Percentiles rank a stretch among this genome's conserved stretches.
phyloP scores from a whole-genome alignment of 2,888 invertebrate genomes.

The Yponomeuta cagnagella region DNA sequence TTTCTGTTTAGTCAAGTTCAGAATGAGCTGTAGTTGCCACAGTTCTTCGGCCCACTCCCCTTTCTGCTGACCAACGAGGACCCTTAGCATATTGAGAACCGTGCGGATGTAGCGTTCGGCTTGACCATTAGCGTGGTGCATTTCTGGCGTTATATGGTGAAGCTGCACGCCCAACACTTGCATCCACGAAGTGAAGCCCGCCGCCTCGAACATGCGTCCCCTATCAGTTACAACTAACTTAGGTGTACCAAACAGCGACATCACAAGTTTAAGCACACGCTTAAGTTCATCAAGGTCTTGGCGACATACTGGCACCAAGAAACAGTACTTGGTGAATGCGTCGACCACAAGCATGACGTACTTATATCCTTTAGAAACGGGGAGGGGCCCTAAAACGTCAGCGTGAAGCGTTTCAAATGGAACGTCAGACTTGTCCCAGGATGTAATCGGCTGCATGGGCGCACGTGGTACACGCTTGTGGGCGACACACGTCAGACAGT shows the following conservation, averaged over 20 bases:
- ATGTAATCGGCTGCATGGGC: constrained; percentile 9
- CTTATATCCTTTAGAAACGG: constrained; percentile 14
- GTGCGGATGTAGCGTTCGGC: constrained; percentile 24
- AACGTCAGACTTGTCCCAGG: constrained; percentile 17
- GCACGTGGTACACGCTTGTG: constrained; percentile 15
- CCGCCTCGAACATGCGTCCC: constrained; percentile 18
- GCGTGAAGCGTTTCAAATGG: constrained; percentile 18
- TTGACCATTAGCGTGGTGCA: constrained; percentile 27
- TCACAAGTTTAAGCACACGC: not conserved
- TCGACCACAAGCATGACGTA: constrained; percentile 16
- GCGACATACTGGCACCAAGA: constrained; percentile 10
- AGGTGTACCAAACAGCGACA: constrained; percentile 18
- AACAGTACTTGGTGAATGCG: constrained; percentile 16
- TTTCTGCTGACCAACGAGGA: not conserved
- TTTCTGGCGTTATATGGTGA: constrained; percentile 24
- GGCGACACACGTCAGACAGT: constrained; percentile 14
- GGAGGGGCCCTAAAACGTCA: constrained; percentile 18
- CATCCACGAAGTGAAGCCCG: constrained; percentile 11
- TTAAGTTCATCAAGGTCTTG: constrained; percentile 16
- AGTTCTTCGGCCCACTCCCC: constrained; percentile 3
- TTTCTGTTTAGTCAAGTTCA: constrained; percentile 13
- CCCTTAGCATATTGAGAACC: constrained; percentile 22
- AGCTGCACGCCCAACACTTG: constrained; percentile 17
- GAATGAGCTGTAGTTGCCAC: constrained; percentile 14
- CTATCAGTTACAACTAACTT: constrained; percentile 15